Evolutionary conservation across 2,797 vertebrate species (phyloP), one percentile per base, ranked within the genome.

Genomic region (Pipistrellus kuhlii): DNA sequence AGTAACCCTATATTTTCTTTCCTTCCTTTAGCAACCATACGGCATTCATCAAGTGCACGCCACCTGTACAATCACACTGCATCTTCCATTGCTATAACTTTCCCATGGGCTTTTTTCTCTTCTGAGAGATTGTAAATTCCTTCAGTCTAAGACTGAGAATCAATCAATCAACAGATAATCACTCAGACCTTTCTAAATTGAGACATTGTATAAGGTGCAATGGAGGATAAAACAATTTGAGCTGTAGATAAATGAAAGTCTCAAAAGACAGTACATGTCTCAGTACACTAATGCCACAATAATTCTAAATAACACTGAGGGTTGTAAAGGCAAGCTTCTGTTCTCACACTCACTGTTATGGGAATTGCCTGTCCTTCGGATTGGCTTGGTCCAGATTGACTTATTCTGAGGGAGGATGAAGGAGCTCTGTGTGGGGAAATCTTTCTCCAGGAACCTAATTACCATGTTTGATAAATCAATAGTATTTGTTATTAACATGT

Each of bases 121-220:
- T 92, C 7, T 21, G 18, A 73, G 44, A 6, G n/a, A 76, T 62
- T 90, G 7, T 68, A 72, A 90, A 93, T 84, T 89, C 84, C 35
- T 76, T 59, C 6, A 30, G 4, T 81, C 23, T 90, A 88, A 57
- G 90, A 32, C 23, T 80, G 10, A 20, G 1, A 48, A n/a, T 94
- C 82, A 62, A 2, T 82, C 55, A 85, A 41, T 92, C 23, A 66
- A 66, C 20, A 92, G 41, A 38, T 85, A 80, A 92, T 77, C 51
- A 64, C 44, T 32, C n/a, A 35, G 27, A 38, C 13, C 15, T 94
- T 68, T 57, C 55, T 57, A 1, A 68, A 85, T 17, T 44, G 64
- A 95, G 81, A 76, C 25, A 57, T 77, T 83, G 57, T 75, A 0
- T 64, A 78, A 90, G n/a, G 78, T 85, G 53, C 94, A 91, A 95